A percentile compares a stretch with the other conserved stretches of the same genome.
Conservation (phyloP, 2,888 invertebrate species). For the Caradrina clavipalpis region DNA sequence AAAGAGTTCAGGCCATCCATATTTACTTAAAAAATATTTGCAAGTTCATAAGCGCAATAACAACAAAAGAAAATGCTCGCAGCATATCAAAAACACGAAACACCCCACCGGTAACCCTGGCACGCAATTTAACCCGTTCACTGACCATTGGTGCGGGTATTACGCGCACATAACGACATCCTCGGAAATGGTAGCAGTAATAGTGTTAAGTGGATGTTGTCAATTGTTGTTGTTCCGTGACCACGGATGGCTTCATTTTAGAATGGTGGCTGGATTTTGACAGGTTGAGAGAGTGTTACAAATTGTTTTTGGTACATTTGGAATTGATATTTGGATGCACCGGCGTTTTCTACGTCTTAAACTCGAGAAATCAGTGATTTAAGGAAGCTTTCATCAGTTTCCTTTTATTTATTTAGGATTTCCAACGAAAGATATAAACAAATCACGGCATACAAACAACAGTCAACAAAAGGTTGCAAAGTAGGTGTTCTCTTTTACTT, state of each 20-base stretch:
- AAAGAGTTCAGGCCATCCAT: neutral
- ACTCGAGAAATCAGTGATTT: too few species aligned
- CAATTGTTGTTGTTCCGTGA: slow-evolving; percentile 22
- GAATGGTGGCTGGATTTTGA: neutral
- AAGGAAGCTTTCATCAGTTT: too few species aligned
- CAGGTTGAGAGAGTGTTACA: neutral
- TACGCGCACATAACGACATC: slow-evolving; percentile 29
- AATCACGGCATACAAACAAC: too few species aligned
- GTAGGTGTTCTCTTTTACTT: too few species aligned
- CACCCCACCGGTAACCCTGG: slow-evolving; percentile 35
- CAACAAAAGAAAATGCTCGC: neutral
- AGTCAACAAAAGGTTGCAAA: too few species aligned
- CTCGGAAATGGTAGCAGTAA: slow-evolving; percentile 32
- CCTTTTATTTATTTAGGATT: too few species aligned
- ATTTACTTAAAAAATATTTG: slow-evolving; percentile 5
- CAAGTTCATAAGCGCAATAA: neutral
- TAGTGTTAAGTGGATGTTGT: slow-evolving; percentile 34
- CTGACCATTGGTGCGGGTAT: slow-evolving; percentile 49
- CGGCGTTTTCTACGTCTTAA: neutral
- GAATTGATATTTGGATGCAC: neutral
- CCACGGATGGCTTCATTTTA: slow-evolving; percentile 14
- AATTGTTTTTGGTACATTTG: neutral
- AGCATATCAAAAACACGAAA: neutral
- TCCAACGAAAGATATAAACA: too few species aligned
- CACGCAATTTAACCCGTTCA: slow-evolving; percentile 44